These are phyloP conservation scores for Periophthalmus magnuspinnatus DNA, from an alignment of 2,797 vertebrate genomes.

Conservation along the genomic window DNA sequence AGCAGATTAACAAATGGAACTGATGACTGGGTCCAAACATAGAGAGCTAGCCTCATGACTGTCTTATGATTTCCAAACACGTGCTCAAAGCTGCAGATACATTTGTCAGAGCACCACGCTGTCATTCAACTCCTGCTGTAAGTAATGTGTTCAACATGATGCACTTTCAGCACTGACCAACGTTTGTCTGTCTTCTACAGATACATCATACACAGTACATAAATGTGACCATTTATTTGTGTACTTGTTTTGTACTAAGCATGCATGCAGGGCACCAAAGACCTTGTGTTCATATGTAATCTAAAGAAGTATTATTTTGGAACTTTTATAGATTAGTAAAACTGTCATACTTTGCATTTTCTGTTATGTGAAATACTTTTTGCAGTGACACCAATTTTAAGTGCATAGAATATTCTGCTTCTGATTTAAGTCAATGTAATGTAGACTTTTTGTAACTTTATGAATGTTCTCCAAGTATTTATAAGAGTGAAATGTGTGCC, in stretches of 20 bases:
- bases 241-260: slow-evolving; percentile 10
- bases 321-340: slow-evolving; percentile 21
- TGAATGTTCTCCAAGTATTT: slow-evolving; percentile 51
- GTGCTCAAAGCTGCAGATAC: slow-evolving; percentile 34
- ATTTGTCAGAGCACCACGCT: slow-evolving; percentile 31
- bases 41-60: slow-evolving; percentile 54
- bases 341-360: slow-evolving; percentile 13
- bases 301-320: slow-evolving; percentile 14
- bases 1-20: slow-evolving; percentile 16
- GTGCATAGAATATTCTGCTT: slow-evolving; percentile 20
- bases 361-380: slow-evolving; percentile 36
- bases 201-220: background rate
- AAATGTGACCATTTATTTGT: slow-evolving; percentile 37
- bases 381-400: slow-evolving; percentile 27
- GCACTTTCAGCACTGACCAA: slow-evolving; percentile 10
- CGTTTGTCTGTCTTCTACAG: slow-evolving; percentile 17
- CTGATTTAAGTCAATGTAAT: slow-evolving; percentile 24
- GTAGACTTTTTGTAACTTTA: slow-evolving; percentile 41
- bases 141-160: slow-evolving; percentile 11
- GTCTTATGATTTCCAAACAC: slow-evolving; percentile 58
- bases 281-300: slow-evolving; percentile 31
- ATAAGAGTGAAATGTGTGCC: slow-evolving; percentile 29
- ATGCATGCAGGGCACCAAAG: slow-evolving; percentile 63
- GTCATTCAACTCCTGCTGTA: slow-evolving; percentile 31
- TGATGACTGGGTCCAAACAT: slow-evolving; percentile 25